Percentiles rank a stretch among this genome's conserved stretches.
Evolutionary conservation across 2,888 invertebrate species (phyloP).

Genomic region (Oscheius sp.): DNA sequence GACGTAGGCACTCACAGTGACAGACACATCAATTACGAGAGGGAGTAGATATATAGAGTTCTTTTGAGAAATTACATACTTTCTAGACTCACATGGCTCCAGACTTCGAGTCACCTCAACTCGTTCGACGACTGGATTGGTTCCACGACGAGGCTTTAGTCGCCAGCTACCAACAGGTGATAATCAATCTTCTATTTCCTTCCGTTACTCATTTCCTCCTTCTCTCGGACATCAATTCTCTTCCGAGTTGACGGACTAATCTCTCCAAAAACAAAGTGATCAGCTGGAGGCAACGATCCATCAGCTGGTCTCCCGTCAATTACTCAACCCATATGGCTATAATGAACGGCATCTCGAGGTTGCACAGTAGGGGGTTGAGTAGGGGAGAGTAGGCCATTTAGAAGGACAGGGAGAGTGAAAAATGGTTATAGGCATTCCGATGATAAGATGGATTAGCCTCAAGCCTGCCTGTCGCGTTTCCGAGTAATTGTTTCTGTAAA

Average conservation of each 20-base stretch:
- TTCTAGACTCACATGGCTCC: constrained; percentile 68
- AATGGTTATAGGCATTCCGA: no score
- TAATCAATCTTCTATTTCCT: background rate
- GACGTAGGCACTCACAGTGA: no score
- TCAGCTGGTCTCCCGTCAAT: constrained; percentile 21
- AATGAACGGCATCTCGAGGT: constrained; percentile 17
- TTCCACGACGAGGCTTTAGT: constrained; percentile 65
- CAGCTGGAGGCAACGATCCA: no score
- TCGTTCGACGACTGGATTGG: constrained; percentile 68
- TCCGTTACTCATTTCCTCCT: background rate
- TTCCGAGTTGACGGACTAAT: background rate
- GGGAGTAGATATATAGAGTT: background rate
- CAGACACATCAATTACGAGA: background rate
- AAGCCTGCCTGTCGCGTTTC: no score
- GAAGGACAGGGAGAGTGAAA: no score
- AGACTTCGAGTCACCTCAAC: constrained; percentile 68
- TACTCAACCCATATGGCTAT: constrained; percentile 28
- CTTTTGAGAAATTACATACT: no score
- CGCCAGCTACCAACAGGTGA: constrained; percentile 60
- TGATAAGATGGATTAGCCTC: no score
- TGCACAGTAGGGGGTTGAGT: no score
- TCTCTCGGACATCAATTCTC: background rate
- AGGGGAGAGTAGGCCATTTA: no score
- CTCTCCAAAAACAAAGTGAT: no score
- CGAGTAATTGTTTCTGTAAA: no score